A percentile compares a stretch with the other conserved stretches of the same genome.
Conservation (phyloP, 2,797 vertebrate species). For the Mormyrops boulengeri region DNA sequence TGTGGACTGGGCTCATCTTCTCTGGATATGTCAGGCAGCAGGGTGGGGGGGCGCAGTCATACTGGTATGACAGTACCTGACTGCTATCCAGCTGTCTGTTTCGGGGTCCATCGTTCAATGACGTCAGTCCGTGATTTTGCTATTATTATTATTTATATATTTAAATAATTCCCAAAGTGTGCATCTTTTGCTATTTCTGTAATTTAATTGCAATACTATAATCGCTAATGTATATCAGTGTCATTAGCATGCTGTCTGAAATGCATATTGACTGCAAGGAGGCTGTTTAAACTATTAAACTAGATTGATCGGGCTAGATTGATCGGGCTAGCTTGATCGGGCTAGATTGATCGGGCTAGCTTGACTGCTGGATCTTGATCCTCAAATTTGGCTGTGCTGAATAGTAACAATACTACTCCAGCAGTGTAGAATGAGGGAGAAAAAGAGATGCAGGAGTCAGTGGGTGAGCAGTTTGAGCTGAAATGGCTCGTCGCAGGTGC, state of each 20-base stretch:
- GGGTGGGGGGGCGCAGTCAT: background rate
- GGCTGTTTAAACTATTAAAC: background rate
- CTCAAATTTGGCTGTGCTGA: background rate
- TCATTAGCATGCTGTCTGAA: background rate
- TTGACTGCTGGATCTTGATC: background rate
- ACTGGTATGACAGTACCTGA: background rate
- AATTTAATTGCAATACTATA: background rate
- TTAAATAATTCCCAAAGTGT: background rate
- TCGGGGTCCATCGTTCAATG: background rate
- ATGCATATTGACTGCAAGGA: background rate
- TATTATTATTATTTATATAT: background rate
- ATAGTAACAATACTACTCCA: background rate
- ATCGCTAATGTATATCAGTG: background rate
- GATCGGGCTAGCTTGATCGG: no score
- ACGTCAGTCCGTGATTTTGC: background rate
- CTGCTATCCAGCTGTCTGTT: background rate
- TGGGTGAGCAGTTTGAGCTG: background rate
- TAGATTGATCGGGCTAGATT: background rate
- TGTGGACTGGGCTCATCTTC: background rate
- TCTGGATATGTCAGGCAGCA: background rate
- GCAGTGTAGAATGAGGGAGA: background rate
- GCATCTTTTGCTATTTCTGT: background rate
- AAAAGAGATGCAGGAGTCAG: background rate
- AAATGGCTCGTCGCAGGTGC: no score
- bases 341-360: background rate